A percentile compares a stretch with the other conserved stretches of the same genome.
These are phyloP conservation scores for Cyprinus carpio DNA, from an alignment of 2,113 vertebrate species.

Conservation along the genomic window DNA sequence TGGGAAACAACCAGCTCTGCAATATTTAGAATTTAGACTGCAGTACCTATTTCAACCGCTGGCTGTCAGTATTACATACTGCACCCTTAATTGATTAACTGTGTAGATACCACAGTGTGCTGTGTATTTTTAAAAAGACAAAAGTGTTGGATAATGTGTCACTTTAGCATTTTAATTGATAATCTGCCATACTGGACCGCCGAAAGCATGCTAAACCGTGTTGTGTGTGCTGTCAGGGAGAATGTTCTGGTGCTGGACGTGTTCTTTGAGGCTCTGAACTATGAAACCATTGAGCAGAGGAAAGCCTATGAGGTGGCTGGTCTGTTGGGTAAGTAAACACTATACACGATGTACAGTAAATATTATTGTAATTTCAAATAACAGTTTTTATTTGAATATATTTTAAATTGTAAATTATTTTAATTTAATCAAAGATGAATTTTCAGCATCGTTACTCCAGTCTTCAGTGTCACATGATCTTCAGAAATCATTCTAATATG, in stretches of 20 bases:
- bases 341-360: too few relatives aligned
- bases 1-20: too few relatives aligned
- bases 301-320: constrained; percentile 98
- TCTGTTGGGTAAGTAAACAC: constrained; percentile 81
- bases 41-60: too few relatives aligned
- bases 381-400: too few relatives aligned
- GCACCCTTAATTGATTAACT: too few relatives aligned
- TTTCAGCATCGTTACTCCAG: neutral
- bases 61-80: too few relatives aligned
- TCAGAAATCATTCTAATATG: neutral
- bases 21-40: too few relatives aligned
- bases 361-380: too few relatives aligned
- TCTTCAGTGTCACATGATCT: neutral
- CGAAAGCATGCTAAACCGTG: neutral
- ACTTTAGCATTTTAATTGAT: neutral
- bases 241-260: constrained; percentile 91
- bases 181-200: neutral
- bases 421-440: neutral
- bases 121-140: neutral
- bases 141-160: neutral
- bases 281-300: constrained; percentile 95
- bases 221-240: constrained; percentile 76
- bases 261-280: constrained; percentile 81
- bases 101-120: neutral
- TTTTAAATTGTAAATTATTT: neutral